Conservation (phyloP, 2,113 vertebrate genomes). For the Anser cygnoides region DNA sequence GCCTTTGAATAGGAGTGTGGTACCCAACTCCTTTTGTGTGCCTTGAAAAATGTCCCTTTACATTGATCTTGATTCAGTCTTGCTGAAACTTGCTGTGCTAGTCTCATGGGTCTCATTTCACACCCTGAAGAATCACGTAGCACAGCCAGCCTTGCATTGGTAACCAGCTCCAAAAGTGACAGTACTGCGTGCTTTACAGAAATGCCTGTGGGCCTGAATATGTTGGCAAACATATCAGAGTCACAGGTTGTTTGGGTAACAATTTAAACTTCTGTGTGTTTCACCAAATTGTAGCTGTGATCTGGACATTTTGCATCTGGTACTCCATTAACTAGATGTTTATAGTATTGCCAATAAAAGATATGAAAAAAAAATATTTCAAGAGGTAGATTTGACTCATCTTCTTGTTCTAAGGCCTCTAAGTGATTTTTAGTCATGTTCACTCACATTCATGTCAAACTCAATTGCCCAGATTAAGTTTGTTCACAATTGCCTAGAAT, state of each 20-base stretch:
- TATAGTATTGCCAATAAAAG: background rate
- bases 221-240: background rate
- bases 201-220: background rate
- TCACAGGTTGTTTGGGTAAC: background rate
- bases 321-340: background rate
- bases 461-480: background rate
- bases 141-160: background rate
- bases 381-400: conserved; percentile 25
- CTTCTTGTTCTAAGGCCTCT: background rate
- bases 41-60: background rate
- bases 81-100: background rate
- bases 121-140: fast-evolving
- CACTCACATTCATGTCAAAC: background rate
- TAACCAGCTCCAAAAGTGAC: background rate
- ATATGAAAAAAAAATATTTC: background rate
- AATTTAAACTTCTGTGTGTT: background rate
- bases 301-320: conserved; percentile 29
- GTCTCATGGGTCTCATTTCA: background rate
- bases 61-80: background rate
- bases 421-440: conserved; percentile 5
- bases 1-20: background rate
- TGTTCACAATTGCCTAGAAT: background rate
- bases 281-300: background rate
- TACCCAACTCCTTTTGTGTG: background rate
- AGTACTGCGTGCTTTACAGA: background rate